These are phyloP conservation scores for Perdita meconis DNA, from an alignment of 2,888 invertebrate genomes.

Conservation along the genomic window DNA sequence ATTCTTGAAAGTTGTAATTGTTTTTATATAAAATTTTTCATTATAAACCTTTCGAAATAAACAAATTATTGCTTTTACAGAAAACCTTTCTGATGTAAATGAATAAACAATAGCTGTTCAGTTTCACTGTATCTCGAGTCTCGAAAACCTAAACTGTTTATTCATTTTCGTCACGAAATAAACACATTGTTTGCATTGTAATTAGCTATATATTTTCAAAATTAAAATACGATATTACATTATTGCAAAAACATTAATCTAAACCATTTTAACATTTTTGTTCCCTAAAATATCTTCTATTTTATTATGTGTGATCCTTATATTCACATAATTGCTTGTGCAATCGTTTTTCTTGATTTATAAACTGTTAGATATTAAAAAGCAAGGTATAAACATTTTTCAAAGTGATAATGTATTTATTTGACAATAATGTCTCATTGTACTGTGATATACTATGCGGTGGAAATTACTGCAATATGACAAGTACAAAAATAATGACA, in stretches of 20 bases:
- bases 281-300: too few relatives aligned
- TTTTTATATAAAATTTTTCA: conserved; percentile 57
- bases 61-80: conserved; percentile 38
- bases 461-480: neutral
- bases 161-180: neutral
- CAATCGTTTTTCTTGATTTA: too few relatives aligned
- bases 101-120: neutral
- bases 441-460: neutral
- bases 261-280: too few relatives aligned
- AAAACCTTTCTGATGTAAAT: conserved; percentile 8
- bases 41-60: conserved; percentile 43
- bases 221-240: too few relatives aligned
- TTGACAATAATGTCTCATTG: conserved; percentile 7
- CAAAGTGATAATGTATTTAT: conserved; percentile 16
- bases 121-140: neutral
- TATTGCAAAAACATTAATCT: too few relatives aligned
- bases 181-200: conserved; percentile 8
- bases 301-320: too few relatives aligned
- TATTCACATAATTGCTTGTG: too few relatives aligned
- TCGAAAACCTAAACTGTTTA: too few relatives aligned
- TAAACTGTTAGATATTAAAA: too few relatives aligned
- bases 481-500: neutral
- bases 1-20: conserved; percentile 42
- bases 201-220: neutral
- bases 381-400: conserved; percentile 1